Conservation (phyloP, 2,113 vertebrate species). For the Hippocampus abdominalis region DNA sequence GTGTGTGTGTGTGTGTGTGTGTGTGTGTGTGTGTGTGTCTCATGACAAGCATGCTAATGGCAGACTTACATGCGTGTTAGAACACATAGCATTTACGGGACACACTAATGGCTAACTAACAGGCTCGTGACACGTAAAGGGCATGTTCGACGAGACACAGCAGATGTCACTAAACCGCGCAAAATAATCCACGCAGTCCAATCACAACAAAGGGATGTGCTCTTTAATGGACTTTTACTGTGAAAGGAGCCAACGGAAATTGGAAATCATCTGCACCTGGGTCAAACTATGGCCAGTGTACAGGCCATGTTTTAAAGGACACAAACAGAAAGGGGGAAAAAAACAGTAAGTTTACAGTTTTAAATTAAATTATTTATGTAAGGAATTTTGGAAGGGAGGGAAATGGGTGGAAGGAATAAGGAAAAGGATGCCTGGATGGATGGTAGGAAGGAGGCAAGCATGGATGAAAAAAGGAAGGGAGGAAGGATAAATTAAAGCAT, state of each 20-base stretch:
- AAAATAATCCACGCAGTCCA: background rate
- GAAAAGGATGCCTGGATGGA: too few species aligned
- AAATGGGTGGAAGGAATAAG: too few species aligned
- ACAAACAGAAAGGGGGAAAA: background rate
- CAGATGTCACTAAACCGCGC: background rate
- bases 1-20: background rate
- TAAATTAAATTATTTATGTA: too few species aligned
- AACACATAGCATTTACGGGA: background rate
- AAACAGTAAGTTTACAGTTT: too few species aligned
- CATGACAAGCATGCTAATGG: conserved; percentile 7
- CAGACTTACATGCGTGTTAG: background rate
- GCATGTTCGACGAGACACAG: background rate
- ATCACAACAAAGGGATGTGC: background rate
- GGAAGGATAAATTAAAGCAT: too few species aligned
- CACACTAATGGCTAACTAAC: background rate
- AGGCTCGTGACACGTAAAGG: background rate
- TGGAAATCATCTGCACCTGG: background rate
- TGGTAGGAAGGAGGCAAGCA: too few species aligned
- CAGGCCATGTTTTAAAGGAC: background rate
- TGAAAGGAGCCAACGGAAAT: background rate
- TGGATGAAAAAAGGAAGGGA: too few species aligned
- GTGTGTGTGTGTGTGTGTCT: background rate
- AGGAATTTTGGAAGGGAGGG: too few species aligned
- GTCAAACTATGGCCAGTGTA: background rate
- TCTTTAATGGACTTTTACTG: background rate